Evolutionary conservation across 2,797 vertebrate species (phyloP).

Genomic region (Argentina silus): DNA sequence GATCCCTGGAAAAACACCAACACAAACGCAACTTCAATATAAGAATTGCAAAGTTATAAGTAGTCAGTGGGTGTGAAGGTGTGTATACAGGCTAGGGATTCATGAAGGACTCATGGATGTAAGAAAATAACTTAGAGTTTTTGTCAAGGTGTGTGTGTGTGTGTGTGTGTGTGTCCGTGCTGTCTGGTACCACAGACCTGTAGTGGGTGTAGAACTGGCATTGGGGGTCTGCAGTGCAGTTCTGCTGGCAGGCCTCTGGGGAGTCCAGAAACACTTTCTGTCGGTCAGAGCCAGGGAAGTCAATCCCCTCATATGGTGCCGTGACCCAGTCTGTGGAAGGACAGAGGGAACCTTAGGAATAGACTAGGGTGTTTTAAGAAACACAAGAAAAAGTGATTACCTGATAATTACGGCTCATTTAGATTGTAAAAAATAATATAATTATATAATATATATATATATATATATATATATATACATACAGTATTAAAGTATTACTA

Average conservation of each 20-base stretch:
- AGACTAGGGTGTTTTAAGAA: no score
- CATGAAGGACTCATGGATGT: no score
- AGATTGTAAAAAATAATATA: no score
- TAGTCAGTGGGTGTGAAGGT: slow-evolving; percentile 27
- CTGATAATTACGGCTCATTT: no score
- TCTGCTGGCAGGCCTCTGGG: slow-evolving; percentile 45
- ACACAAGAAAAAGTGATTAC: no score
- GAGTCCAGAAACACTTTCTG: slow-evolving; percentile 26
- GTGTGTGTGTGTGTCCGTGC: slow-evolving; percentile 22
- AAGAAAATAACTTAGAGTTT: neutral
- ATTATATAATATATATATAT: no score
- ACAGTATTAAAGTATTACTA: no score
- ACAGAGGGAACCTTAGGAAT: slow-evolving; percentile 1
- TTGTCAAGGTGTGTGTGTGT: slow-evolving; percentile 11
- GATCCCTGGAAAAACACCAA: slow-evolving; percentile 37
- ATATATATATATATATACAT: no score
- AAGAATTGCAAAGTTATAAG: slow-evolving; percentile 7
- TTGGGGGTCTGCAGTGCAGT: slow-evolving; percentile 49
- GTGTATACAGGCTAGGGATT: slow-evolving; percentile 8
- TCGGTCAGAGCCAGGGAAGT: slow-evolving; percentile 53
- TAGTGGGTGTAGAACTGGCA: slow-evolving; percentile 71
- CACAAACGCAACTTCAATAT: neutral
- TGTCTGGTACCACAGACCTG: slow-evolving; percentile 54
- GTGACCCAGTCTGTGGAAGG: slow-evolving; percentile 55
- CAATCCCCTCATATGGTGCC: slow-evolving; percentile 13